Conservation (phyloP, 2,797 vertebrate species). For the Urocyon cinereoargenteus region DNA sequence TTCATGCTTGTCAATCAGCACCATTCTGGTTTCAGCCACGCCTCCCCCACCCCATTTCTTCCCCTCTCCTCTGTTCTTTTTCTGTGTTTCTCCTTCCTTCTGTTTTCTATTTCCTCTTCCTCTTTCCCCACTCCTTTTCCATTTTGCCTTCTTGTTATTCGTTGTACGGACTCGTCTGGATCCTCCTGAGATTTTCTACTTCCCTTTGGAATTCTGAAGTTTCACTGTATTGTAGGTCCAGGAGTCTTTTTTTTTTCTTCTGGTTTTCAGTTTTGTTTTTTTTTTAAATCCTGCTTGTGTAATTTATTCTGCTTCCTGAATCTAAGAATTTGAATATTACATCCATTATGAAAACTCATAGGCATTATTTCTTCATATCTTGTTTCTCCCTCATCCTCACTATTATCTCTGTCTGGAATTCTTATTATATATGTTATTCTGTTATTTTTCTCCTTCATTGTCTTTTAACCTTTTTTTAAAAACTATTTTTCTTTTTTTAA, state of each 20-base stretch:
- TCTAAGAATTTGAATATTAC: neutral
- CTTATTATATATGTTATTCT: neutral
- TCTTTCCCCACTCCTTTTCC: neutral
- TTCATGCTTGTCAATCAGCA: neutral
- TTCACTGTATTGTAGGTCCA: neutral
- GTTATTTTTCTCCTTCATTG: slow-evolving; percentile 15
- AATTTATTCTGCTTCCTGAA: neutral
- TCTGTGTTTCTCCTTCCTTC: neutral
- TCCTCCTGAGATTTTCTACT: neutral
- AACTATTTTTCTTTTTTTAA: neutral
- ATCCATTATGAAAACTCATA: slow-evolving; percentile 1
- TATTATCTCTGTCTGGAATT: slow-evolving; percentile 20
- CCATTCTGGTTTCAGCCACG: neutral
- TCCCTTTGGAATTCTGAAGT: slow-evolving; percentile 36
- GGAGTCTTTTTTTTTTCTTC: neutral
- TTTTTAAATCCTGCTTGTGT: neutral
- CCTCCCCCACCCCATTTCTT: neutral
- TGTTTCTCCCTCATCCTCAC: neutral
- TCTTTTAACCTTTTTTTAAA: neutral
- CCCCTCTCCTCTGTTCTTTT: neutral
- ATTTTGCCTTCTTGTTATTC: neutral
- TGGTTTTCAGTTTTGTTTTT: neutral
- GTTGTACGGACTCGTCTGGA: neutral
- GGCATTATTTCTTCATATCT: neutral
- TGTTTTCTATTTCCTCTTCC: neutral